Evolutionary conservation across 2,888 invertebrate genomes (phyloP), one percentile per base, ranked within the genome.

Genomic region (Caenorhabditis sp.): DNA sequence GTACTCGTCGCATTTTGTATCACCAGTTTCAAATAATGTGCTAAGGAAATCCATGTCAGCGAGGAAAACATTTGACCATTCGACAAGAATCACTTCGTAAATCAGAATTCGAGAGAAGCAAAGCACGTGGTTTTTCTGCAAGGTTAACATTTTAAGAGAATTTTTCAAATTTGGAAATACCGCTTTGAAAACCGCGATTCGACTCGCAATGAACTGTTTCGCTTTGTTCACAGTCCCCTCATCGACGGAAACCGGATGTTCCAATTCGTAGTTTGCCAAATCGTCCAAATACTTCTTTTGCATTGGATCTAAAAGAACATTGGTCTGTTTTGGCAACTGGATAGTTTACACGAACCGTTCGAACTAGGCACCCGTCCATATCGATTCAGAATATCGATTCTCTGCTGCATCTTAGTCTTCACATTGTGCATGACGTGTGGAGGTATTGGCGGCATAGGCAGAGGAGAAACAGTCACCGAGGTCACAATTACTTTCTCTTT

Each of bases 51-150:
- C 18, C 22, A 72, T 24, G 8, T 72, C 71, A 0, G 56, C 55
- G 11, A 64, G 9, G 13, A 70, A 24, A 6, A 24, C 18, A 2
- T 20, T 26, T 22, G 71, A 64, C 40, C 32, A 11, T 1, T 61
- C 44, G 11, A 44, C 44, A 11, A 40, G 47, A 0, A 71, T 13
- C 15, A 62, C 40, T n/a, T 71, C 71, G 32, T 71, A 71, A 4
- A 71, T 71, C 1, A 55, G 53, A n/a, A 62, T 69, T 5, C 69
- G 58, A 11, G 69, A 69, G 35, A 58, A 35, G 26, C 47, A 28
- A 3, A 56, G 47, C 1, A 15, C 44, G 13, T 40, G 2, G 15
- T 37, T 44, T 0, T 47, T 44, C 58, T 69, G 56, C n/a, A n/a
- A n/a, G n/a, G n/a, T n/a, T n/a, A n/a, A n/a, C n/a, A n/a, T n/a